A percentile compares a stretch with the other conserved stretches of the same genome.
Conservation (phyloP, 2,113 vertebrate species). For the Polyodon spathula region DNA sequence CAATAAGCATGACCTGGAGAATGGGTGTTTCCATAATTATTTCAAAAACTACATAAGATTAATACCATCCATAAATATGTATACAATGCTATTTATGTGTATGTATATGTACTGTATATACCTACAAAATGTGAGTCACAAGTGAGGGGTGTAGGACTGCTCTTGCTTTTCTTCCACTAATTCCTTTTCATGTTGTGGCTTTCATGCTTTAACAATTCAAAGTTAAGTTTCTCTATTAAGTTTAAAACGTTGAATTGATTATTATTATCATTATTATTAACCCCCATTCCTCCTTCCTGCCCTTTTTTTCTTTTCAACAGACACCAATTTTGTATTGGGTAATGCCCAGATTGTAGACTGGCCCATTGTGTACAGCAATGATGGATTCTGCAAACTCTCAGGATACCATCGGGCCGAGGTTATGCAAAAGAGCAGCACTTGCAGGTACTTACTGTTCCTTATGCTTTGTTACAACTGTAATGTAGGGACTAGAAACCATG, state of each 20-base stretch:
- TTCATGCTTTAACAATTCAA: not conserved
- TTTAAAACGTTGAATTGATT: not conserved
- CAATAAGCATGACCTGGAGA: too few species aligned
- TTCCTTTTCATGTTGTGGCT: not conserved
- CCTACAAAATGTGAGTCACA: not conserved
- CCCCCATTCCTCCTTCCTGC: not conserved
- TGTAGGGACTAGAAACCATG: conserved; percentile 21
- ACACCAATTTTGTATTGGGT: conserved; percentile 93
- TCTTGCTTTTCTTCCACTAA: not conserved
- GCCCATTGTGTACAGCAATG: conserved; percentile 96
- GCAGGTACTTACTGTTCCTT: conserved; percentile 67
- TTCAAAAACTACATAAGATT: too few species aligned
- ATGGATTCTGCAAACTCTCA: conserved; percentile 93
- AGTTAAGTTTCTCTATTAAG: not conserved
- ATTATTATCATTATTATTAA: not conserved
- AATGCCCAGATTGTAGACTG: conserved; percentile 97
- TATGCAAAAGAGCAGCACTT: conserved; percentile 96
- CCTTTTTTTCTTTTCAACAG: conserved; percentile 57
- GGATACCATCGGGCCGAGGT: conserved; percentile 94
- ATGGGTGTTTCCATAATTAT: too few species aligned
- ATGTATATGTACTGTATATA: not conserved
- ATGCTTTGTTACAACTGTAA: conserved; percentile 26
- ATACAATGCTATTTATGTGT: too few species aligned
- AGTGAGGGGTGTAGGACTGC: not conserved
- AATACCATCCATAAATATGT: too few species aligned